Percentiles rank a stretch among this genome's conserved stretches.
phyloP scores from a whole-genome alignment of 2,888 invertebrate genomes.

The Agonum fuliginosum region DNA sequence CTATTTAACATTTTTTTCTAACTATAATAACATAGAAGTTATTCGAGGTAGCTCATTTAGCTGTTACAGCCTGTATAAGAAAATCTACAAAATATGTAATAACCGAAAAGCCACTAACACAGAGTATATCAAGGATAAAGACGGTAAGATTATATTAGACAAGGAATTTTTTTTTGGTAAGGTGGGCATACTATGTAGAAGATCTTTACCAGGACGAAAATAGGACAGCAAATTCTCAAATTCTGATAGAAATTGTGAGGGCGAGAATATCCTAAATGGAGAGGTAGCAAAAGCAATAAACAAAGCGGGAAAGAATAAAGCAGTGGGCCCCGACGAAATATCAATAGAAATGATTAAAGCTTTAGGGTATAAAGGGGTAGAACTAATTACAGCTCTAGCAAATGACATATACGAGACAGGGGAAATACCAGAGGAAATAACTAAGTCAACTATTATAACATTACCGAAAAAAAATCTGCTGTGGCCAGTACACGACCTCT shows the following conservation, averaged over 20 bases:
- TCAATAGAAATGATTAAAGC: slow-evolving; percentile 60
- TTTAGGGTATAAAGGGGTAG: slow-evolving; percentile 59
- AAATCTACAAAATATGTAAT: no score
- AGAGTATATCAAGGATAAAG: no score
- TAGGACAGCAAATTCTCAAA: neutral
- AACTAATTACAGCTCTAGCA: slow-evolving; percentile 46
- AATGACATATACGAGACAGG: slow-evolving; percentile 58
- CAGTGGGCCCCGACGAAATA: neutral
- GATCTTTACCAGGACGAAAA: neutral
- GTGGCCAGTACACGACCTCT: no score
- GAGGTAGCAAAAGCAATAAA: slow-evolving; percentile 23
- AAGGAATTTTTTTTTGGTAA: neutral
- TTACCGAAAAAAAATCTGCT: no score
- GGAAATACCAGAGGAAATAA: slow-evolving; percentile 53
- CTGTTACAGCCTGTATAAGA: no score
- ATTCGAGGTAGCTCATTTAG: no score
- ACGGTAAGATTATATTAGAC: neutral
- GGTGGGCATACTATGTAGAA: neutral
- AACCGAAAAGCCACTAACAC: no score
- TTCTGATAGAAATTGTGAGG: no score
- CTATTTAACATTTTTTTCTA: no score
- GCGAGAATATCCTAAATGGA: slow-evolving; percentile 18
- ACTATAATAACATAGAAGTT: no score
- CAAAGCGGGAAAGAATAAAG: neutral
- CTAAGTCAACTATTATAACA: slow-evolving; percentile 56